A percentile compares a stretch with the other conserved stretches of the same genome.
Evolutionary conservation across 2,797 vertebrate species (phyloP).

Genomic region (Pogonophryne albipinna): DNA sequence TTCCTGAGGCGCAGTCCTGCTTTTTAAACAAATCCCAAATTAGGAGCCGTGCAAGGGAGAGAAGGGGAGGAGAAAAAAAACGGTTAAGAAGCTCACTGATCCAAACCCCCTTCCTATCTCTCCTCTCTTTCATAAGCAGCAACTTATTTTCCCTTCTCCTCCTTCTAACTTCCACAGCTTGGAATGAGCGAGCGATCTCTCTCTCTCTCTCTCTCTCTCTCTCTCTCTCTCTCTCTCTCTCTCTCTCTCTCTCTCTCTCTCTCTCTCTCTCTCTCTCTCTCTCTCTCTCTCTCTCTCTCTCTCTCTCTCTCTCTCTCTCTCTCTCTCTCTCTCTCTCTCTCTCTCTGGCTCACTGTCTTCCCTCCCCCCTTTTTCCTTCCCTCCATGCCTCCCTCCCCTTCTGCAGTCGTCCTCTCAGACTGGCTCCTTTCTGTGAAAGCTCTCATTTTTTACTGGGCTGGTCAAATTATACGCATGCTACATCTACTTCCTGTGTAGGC

Average conservation of each 20-base stretch:
- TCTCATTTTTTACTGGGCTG: constrained; percentile 56
- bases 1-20: constrained; percentile 74
- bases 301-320: no score
- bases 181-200: constrained; percentile 78
- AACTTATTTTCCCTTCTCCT: constrained; percentile 80
- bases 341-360: constrained; percentile 42
- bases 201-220: no score
- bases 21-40: constrained; percentile 90
- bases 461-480: constrained; percentile 47
- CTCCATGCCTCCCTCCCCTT: constrained; percentile 62
- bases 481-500: constrained; percentile 56
- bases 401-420: constrained; percentile 56
- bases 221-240: no score
- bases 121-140: constrained; percentile 73
- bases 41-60: constrained; percentile 78
- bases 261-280: no score
- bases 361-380: constrained; percentile 54
- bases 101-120: constrained; percentile 66
- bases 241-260: no score
- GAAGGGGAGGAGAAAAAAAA: constrained; percentile 49
- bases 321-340: constrained; percentile 35
- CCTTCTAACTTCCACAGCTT: constrained; percentile 79
- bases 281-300: no score
- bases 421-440: constrained; percentile 63
- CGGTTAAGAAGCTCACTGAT: constrained; percentile 72